Base-by-base conservation (phyloP, 2,888 invertebrate species). In the Tholera decimalis region DNA sequence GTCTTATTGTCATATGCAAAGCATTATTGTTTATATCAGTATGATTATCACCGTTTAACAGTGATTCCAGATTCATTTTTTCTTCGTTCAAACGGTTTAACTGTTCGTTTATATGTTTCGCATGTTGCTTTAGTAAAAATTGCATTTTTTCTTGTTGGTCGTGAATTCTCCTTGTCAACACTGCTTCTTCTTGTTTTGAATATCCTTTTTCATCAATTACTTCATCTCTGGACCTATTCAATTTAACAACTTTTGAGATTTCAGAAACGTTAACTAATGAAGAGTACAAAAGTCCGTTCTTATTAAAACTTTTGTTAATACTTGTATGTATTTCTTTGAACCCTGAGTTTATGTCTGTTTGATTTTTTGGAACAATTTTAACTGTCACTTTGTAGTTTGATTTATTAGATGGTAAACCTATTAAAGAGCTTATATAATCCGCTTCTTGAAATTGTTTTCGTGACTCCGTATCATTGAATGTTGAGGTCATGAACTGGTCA, bases 241-340 rank as follows among this genome's bases (percentile, higher is more conserved):
- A 20, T 43, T 89, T 86, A 60, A 90, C 88, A 8, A 93, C 70
- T 84, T 93, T 92, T 0, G 94, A 92, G 78, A 95, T 88, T 82
- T 93, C 91, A 6, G 94, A 92, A 1, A 94, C 89, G 56, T 94
- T 95, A 0, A 94, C 88, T 47, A 91, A 74, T 0, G 93, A 92
- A 15, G 89, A 89, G 75, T 90, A 93, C 0, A 87, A 51, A 0
- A 93, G 33, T 1, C 94, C 95, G 65, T 93, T 88, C 77, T 88
- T 91, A 55, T 92, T 91, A 53, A 86, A 93, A 46, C 89, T 93
- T 77, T 94, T 94, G 62, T 94, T 94, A 3, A 94, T 93, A 67
- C 88, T 91, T 1, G 94, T 92, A 47, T 92, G 92, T 37, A 93
- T 77, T 89, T 94, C 93, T 84, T 93, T 94, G 44, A 91, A 93